Base-by-base conservation (phyloP, 1,140 invertebrate species). In the Macrosteles quadrilineatus region DNA sequence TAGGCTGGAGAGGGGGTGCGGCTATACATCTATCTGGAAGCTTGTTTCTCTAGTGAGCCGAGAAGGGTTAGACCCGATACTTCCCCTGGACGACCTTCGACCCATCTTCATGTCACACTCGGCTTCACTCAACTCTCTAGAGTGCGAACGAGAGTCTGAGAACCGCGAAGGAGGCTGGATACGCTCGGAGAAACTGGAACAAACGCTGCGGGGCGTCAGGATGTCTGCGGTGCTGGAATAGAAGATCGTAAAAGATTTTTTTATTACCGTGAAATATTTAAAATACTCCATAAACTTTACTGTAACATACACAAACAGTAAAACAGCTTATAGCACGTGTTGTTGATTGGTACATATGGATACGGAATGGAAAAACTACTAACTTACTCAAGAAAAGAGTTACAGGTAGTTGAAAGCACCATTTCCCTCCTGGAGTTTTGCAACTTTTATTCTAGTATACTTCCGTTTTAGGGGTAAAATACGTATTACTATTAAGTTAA, bases 81-180 rank as follows among this genome's bases (percentile, higher is more conserved):
- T 59, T 29, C 75, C 72, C 25, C 73, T 69, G 29, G 75, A 74
- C 47, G 69, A 72, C 45, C 75, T 59, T 32, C 76, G 62, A 29
- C 73, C 73, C 43, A 76, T 40, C 47, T 76, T 76, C 69, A 83
- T 76, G 75, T 84, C 82, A 76, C 79, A 83, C 75, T 82, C 82
- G 50, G 81, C 80, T 71, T 86, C 83, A 77, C 81, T 85, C 76
- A 84, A 76, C 78, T 85, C 85, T 79, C 83, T 80, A 75, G 83
- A 80, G 79, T 85, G 76, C 6, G 77, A 77, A 31, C 78, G 73
- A 11, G 77, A 77, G 70, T 81, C 85, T 77, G 84, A 84, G 81
- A 86, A 86, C 27, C 83, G 80, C 75, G 83, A 80, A 76, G 85
- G 85, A 77, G 85, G 85, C 78, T 86, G 83, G 78, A 86, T 80